Base-by-base conservation (phyloP, 2,113 vertebrate species). In the Xyrauchen texanus region DNA sequence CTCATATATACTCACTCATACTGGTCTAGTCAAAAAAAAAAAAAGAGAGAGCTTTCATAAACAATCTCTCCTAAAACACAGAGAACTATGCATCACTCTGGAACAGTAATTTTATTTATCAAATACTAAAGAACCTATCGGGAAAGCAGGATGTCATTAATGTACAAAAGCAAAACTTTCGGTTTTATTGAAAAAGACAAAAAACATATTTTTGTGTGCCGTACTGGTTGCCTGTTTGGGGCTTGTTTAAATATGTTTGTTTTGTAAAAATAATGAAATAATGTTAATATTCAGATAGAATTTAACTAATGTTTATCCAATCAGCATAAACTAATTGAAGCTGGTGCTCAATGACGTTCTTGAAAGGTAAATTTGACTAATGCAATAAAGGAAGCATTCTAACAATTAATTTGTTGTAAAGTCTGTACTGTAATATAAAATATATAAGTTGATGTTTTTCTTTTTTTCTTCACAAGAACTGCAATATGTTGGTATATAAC, bases 351-450 rank as follows among this genome's bases (percentile, higher is more conserved):
- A 34, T 34, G 21, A 34, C 1, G 21, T 1, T 34, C 21, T 34
- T 34, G 21, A 34, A 34, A 34, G 86, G 84, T 83, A 75, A 83
- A 89, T 85, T 84, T 90, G 85, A 92, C 79, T 83, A 87, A 91
- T 88, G 87, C 89, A 94, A 92, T 92, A 92, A 92, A 92, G 21
- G 65, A 89, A 83, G 89, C 90, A 92, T 91, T 90, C 90, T 92
- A 89, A 88, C 82, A 85, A 87, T 83, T 72, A 85, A 67, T 78
- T 87, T 88, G 90, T 92, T 92, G 91, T 93, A 92, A 92, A 92
- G 90, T 92, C 90, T 93, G 91, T 92, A 92, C 83, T 92, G 88
- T 93, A 93, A 92, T 88, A 91, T 92, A 92, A 91, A 90, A 85
- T 84, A 84, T 84, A 89, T 79, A 88, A 34, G 21, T 34, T 34